Evolutionary conservation across 2,113 vertebrate genomes (phyloP).

Genomic region (Hippocampus guttulatus): DNA sequence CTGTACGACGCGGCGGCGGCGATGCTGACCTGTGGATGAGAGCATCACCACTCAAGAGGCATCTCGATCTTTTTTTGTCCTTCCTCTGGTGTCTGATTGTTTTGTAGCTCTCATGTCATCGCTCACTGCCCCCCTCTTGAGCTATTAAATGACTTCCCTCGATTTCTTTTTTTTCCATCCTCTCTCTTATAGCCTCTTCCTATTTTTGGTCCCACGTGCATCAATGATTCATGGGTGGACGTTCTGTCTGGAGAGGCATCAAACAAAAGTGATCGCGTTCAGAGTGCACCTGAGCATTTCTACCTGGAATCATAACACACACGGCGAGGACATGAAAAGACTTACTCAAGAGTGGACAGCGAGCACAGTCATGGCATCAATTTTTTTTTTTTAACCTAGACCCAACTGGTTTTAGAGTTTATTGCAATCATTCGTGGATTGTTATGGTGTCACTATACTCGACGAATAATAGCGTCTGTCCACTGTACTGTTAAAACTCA

Average conservation of each 20-base stretch:
- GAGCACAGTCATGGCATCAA: constrained; percentile 12
- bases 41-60: not conserved
- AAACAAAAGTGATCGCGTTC: constrained; percentile 29
- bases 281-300: constrained; percentile 36
- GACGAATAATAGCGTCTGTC: too few relatives aligned
- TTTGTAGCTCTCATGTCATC: constrained; percentile 6
- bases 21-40: not conserved
- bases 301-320: not conserved
- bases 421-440: too few relatives aligned
- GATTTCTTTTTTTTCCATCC: constrained; percentile 10
- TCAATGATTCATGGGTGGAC: constrained; percentile 56
- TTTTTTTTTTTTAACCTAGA: too few relatives aligned
- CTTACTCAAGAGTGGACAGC: too few relatives aligned
- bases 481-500: too few relatives aligned
- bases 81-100: constrained; percentile 27
- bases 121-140: not conserved
- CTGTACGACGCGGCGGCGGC: not conserved
- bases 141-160: constrained; percentile 15
- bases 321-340: not conserved
- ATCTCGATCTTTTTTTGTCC: not conserved
- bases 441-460: too few relatives aligned
- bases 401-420: too few relatives aligned
- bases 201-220: constrained; percentile 53
- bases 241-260: constrained; percentile 32
- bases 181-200: constrained; percentile 21